Conservation (phyloP, 30 jellyfish, hydroid and myxozoan species). For the Aurelia aurita region DNA sequence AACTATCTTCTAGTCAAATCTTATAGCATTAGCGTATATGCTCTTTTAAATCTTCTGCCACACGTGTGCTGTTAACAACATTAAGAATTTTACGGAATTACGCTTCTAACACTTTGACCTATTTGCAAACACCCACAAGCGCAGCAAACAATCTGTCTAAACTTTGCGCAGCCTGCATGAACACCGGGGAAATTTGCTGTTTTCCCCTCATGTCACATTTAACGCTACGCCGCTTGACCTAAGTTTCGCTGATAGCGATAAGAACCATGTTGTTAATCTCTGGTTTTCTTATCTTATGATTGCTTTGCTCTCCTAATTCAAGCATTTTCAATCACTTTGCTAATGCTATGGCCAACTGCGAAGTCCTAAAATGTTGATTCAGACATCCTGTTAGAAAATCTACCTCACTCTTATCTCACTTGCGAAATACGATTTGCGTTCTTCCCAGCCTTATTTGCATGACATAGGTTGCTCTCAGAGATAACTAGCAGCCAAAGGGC, state of each 20-base stretch:
- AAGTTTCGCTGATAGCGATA: conserved; percentile 28
- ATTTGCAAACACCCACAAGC: conserved; percentile 68
- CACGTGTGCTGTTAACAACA: conserved; percentile 50
- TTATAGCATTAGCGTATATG: conserved; percentile 4
- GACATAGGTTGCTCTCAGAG: too few species aligned
- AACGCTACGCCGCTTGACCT: conserved; percentile 67
- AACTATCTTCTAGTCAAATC: too few species aligned
- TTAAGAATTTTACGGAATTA: conserved; percentile 7
- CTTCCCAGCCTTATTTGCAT: too few species aligned
- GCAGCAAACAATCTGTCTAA: conserved; percentile 48
- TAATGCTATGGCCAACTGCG: neutral
- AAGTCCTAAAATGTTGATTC: conserved; percentile 29
- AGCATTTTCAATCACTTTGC: conserved; percentile 27
- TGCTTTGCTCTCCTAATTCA: conserved; percentile 45
- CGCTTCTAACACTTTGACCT: conserved; percentile 1
- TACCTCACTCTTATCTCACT: too few species aligned
- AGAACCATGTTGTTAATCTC: conserved; percentile 19
- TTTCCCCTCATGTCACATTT: conserved; percentile 22
- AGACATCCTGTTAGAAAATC: neutral
- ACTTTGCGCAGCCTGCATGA: conserved; percentile 22
- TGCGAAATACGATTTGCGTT: too few species aligned
- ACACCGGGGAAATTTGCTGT: conserved; percentile 4
- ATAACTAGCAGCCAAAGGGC: too few species aligned
- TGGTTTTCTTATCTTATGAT: conserved; percentile 66
- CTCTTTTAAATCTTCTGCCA: neutral